Conservation (phyloP, 2,797 vertebrate genomes). For the Sibirionetta formosa region DNA sequence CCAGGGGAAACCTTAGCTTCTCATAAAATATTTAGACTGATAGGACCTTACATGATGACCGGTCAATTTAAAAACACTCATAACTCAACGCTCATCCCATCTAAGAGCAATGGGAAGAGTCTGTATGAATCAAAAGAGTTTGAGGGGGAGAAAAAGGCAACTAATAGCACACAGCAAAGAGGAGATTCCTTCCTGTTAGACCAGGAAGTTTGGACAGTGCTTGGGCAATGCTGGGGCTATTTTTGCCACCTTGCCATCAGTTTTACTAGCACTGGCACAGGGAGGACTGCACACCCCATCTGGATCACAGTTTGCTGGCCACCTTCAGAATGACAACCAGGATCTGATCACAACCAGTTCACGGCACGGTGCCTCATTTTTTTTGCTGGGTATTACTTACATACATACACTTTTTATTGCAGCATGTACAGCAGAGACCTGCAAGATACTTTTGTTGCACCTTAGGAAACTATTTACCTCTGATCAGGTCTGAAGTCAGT, state of each 20-base stretch:
- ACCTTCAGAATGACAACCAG: background rate
- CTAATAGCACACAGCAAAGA: background rate
- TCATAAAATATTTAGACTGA: slow-evolving; percentile 73
- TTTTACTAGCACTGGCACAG: background rate
- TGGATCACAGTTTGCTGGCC: background rate
- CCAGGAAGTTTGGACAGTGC: background rate
- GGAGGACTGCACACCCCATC: background rate
- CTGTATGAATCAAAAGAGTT: background rate
- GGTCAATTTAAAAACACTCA: slow-evolving; percentile 77
- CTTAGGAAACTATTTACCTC: slow-evolving; percentile 77
- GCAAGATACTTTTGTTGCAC: background rate
- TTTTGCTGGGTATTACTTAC: background rate
- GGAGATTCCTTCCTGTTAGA: background rate
- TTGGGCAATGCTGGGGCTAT: background rate
- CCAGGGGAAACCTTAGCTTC: slow-evolving; percentile 69
- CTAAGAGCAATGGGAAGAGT: background rate
- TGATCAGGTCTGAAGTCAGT: slow-evolving; percentile 70
- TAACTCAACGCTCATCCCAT: slow-evolving; percentile 18
- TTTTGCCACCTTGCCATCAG: slow-evolving; percentile 7
- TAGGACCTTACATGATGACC: slow-evolving; percentile 54
- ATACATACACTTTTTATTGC: background rate
- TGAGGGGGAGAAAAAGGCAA: background rate
- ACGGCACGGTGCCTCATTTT: background rate
- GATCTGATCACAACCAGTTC: background rate
- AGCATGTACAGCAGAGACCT: slow-evolving; percentile 7